Percentiles rank a stretch among this genome's conserved stretches.
These are phyloP conservation scores for Falcaria lacertinaria DNA, from an alignment of 2,888 invertebrate genomes.

Conservation along the genomic window DNA sequence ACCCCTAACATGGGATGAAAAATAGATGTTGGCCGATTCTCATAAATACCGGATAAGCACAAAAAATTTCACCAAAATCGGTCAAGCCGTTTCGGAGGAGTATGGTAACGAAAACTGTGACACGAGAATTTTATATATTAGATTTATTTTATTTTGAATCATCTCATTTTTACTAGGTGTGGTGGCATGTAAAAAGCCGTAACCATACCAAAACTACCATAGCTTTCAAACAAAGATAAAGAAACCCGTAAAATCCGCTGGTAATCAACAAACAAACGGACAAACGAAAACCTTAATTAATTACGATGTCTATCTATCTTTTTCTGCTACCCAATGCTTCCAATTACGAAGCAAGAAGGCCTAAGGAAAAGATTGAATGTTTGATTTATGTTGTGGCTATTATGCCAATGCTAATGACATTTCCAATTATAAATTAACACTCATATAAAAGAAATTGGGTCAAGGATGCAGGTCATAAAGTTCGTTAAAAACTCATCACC, in stretches of 20 bases:
- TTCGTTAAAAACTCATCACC: conserved; percentile 70
- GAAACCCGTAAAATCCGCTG: not conserved
- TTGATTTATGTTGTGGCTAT: conserved; percentile 12
- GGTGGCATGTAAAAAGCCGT: too few species aligned
- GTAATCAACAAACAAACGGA: not conserved
- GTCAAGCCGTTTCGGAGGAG: too few species aligned
- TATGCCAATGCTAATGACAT: conserved; percentile 26
- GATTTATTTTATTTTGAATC: too few species aligned
- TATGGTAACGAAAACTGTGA: too few species aligned
- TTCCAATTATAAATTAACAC: conserved; percentile 47
- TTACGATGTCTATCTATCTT: not conserved
- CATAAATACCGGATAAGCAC: too few species aligned
- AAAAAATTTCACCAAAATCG: too few species aligned
- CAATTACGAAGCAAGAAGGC: not conserved
- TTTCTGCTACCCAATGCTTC: not conserved
- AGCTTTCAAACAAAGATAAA: not conserved
- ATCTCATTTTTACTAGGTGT: too few species aligned
- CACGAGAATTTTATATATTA: too few species aligned
- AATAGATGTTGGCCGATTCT: too few species aligned
- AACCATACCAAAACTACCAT: not conserved
- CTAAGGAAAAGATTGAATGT: not conserved
- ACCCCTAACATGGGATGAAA: too few species aligned
- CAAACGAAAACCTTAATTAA: not conserved
- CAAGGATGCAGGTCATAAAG: conserved; percentile 65
- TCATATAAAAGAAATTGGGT: conserved; percentile 53